Evolutionary conservation across 2,113 vertebrate species (phyloP), one percentile per base, ranked within the genome.

Genomic region (Myotis brandtii): DNA sequence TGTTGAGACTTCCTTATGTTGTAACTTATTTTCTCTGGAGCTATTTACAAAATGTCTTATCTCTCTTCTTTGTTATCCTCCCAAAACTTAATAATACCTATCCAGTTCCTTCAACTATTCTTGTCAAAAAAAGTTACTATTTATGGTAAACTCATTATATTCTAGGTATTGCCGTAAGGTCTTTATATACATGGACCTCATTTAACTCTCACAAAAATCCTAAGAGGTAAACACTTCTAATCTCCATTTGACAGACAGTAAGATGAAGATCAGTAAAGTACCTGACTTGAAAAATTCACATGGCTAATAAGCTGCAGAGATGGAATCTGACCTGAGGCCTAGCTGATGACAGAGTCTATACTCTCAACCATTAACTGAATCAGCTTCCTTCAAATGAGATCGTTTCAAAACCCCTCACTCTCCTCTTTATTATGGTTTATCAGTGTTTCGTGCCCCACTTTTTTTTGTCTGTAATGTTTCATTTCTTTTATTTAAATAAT

Each of bases 281-380:
- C 5, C 34, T 59, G 79, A 87, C 46, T 91, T 95, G 81, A 17
- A 69, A 96, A 87, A 88, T 52, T 91, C 46, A 86, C 12, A 81
- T 62, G 18, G 52, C 25, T 88, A 72, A 86, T 69, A 48, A 86
- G 13, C 59, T 85, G 2, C 54, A 88, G 72, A 91, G 62, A 81
- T 59, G 20, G 50, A 4, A 75, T 48, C 66, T 37, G 48, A 97
- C 86, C 46, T 46, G 32, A 72, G 34, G 25, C 52, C 37, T 62
- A 16, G 79, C 40, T 83, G 54, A 79, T 73, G 52, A 20, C 25
- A 67, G n/a, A 54, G 27, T 64, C 91, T 66, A 50, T 27, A 73
- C 5, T 92, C 50, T 86, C 76, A 59, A 9, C 4, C 52, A 27
- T 46, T 79, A 88, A 91, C n/a, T 25, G 40, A 76, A 83, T 62